Evolutionary conservation across 2,888 invertebrate species (phyloP), one percentile per base, ranked within the genome.

Genomic region (Hypolimnas misippus): DNA sequence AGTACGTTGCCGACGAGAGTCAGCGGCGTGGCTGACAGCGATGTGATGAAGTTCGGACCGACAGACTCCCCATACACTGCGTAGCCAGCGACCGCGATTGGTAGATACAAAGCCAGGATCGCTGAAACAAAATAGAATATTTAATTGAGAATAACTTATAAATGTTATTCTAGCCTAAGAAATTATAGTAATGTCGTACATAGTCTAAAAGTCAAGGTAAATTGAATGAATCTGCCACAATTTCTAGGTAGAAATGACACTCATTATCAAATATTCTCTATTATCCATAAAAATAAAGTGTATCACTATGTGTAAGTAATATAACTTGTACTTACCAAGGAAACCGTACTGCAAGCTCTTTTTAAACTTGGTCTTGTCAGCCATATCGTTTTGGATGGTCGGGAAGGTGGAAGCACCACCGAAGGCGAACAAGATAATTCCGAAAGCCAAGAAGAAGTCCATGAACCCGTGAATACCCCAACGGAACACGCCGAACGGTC

Each of bases 321-420:
- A 12, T 38, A 2, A n/a, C 12, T 38, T 2, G 3, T 38, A 70
- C 87, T 84, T 82, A 95, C 95, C 93, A 29, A 86, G 60, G 76
- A 95, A 96, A 29, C 94, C 94, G 65, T 93, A 90, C 17, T 92
- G 77, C 17, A 95, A 88, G 63, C 95, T 93, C 67, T 87, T 92
- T n/a, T 93, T 89, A 78, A 96, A 96, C 72, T 95, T 90, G 5
- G 83, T 83, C 73, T 94, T 94, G 65, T 95, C 93, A 19, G 84
- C 83, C 96, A 96, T 96, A 74, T 96, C 96, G 71, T 96, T 95
- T 79, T 96, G 96, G 57, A 96, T 95, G 0, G 96, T 96, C 2
- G 96, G 96, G 83, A 96, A 96, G 1, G 95, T 94, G 0, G 95
- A 94, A 5, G 95, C 95, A 2, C 96, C 96, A 4, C 95, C 95